phyloP scores from a whole-genome alignment of 2,797 vertebrate genomes.

The Sebastes taczanowskii region DNA sequence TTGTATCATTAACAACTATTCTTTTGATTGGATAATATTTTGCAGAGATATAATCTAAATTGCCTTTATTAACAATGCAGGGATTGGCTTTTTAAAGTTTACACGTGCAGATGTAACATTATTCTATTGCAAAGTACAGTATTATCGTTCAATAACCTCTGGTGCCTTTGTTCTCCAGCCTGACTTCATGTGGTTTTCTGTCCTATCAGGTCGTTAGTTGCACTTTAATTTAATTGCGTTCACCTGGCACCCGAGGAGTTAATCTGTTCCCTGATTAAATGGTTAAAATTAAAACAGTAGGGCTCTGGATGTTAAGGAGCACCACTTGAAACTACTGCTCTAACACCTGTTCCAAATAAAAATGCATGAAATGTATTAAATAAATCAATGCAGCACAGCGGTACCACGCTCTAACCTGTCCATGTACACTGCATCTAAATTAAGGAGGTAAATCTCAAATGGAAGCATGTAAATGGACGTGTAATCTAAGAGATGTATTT shows the following conservation, averaged over 20 bases:
- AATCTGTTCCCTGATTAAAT: slow-evolving; percentile 43
- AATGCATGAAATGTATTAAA: slow-evolving; percentile 38
- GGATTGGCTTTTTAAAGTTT: not conserved
- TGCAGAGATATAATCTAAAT: not conserved
- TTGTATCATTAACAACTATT: not conserved
- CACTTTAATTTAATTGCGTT: slow-evolving; percentile 42
- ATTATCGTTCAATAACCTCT: not conserved
- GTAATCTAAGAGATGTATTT: not conserved
- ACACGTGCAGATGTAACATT: not conserved
- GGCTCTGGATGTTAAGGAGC: slow-evolving; percentile 34
- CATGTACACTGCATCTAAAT: not conserved
- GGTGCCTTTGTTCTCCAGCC: not conserved
- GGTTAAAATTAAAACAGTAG: slow-evolving; percentile 52
- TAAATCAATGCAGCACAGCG: slow-evolving; percentile 18
- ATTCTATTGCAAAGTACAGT: not conserved
- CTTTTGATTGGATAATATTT: not conserved
- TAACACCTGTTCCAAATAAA: slow-evolving; percentile 47
- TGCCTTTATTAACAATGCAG: not conserved
- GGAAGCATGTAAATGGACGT: not conserved
- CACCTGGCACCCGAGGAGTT: slow-evolving; percentile 40
- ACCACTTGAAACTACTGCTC: not conserved
- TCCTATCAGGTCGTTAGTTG: slow-evolving; percentile 19
- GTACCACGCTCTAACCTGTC: not conserved
- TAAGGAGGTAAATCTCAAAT: slow-evolving; percentile 9
- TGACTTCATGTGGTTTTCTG: slow-evolving; percentile 2